Conservation (phyloP, 2,797 vertebrate species). For the Pyrocephalus nanus region DNA sequence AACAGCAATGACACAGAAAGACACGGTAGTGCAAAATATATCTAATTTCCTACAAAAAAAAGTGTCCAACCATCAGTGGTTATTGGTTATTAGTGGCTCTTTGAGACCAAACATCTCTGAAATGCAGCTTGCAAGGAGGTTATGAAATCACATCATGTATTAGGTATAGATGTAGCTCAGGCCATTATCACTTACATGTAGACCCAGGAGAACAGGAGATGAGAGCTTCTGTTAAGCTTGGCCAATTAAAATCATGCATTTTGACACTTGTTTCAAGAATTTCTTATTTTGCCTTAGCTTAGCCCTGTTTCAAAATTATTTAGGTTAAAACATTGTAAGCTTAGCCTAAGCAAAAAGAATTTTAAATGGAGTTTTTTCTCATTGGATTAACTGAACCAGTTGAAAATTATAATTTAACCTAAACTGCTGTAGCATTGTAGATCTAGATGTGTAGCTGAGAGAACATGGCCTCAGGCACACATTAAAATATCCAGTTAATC, state of each 20-base stretch:
- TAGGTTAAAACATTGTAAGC: not conserved
- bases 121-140: not conserved
- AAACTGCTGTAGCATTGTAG: not conserved
- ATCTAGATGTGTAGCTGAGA: slow-evolving; percentile 30
- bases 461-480: not conserved
- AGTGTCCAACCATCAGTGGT: not conserved
- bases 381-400: not conserved
- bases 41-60: not conserved
- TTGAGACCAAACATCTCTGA: not conserved
- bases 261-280: not conserved
- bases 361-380: not conserved
- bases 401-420: slow-evolving; percentile 20
- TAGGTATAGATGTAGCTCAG: not conserved
- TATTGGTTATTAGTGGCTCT: not conserved
- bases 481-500: slow-evolving; percentile 29
- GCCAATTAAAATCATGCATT: not conserved
- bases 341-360: slow-evolving; percentile 5
- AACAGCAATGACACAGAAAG: rapidly evolving
- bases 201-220: not conserved
- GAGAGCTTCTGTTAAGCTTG: not conserved
- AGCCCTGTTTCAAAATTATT: not conserved
- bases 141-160: not conserved
- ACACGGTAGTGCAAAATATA: not conserved
- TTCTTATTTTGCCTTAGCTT: not conserved
- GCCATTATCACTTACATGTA: not conserved